Evolutionary conservation across 2,888 invertebrate species (phyloP).

Genomic region (Sarcophaga caerulescens): DNA sequence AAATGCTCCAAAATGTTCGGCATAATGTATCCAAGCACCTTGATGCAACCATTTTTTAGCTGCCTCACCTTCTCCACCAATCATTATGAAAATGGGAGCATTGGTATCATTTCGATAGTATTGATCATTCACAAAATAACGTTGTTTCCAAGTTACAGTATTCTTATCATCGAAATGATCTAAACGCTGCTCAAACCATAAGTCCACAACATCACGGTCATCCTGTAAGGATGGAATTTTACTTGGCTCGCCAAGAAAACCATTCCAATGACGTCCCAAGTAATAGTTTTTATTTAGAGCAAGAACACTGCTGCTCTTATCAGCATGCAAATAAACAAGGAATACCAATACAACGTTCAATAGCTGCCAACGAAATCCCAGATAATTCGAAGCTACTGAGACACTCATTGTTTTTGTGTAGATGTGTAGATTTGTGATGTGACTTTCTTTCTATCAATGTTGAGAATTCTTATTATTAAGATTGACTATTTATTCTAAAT

Average conservation of each 20-base stretch:
- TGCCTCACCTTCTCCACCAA: slow-evolving; percentile 95
- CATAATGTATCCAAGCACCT: slow-evolving; percentile 93
- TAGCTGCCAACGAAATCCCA: slow-evolving; percentile 29
- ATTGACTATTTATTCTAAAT: neutral
- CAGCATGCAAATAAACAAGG: slow-evolving; percentile 56
- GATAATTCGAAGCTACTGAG: slow-evolving; percentile 55
- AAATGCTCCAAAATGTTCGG: slow-evolving; percentile 89
- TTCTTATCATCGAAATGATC: slow-evolving; percentile 91
- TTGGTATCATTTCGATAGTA: slow-evolving; percentile 87
- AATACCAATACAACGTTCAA: slow-evolving; percentile 49
- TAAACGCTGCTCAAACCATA: slow-evolving; percentile 91
- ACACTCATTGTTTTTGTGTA: slow-evolving; percentile 51
- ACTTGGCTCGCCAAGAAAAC: slow-evolving; percentile 82
- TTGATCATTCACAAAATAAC: slow-evolving; percentile 90
- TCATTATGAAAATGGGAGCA: slow-evolving; percentile 96
- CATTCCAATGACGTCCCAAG: slow-evolving; percentile 75
- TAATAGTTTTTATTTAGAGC: slow-evolving; percentile 66
- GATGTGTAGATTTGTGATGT: neutral
- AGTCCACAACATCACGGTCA: slow-evolving; percentile 79
- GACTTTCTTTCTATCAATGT: neutral
- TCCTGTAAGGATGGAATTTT: slow-evolving; percentile 71
- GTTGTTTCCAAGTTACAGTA: slow-evolving; percentile 89
- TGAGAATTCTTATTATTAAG: neutral
- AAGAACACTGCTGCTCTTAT: slow-evolving; percentile 54
- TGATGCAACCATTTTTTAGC: slow-evolving; percentile 92